Conservation (phyloP, 1,140 invertebrate species). For the Dendrolimus kikuchii region DNA sequence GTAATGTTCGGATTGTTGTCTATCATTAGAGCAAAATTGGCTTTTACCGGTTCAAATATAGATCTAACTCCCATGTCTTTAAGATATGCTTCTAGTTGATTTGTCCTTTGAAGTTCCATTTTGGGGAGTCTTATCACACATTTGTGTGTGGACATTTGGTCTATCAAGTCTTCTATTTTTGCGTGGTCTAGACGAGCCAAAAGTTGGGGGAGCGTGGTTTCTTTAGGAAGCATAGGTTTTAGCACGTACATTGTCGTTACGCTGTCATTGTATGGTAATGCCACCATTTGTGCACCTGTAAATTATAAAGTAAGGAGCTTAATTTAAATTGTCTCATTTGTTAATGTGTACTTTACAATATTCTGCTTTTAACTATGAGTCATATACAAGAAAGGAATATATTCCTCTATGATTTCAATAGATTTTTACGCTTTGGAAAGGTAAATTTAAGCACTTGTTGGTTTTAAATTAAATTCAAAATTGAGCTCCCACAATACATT, state of each 20-base stretch:
- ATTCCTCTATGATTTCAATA: too few species aligned
- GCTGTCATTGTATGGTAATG: constrained; percentile 82
- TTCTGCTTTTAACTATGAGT: too few species aligned
- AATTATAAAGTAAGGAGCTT: constrained; percentile 3
- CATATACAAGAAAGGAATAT: too few species aligned
- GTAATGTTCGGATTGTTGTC: too few species aligned
- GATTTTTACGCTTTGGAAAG: too few species aligned
- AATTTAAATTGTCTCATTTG: too few species aligned
- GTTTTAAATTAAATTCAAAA: too few species aligned
- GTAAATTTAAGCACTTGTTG: too few species aligned
- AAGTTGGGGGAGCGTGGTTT: constrained; percentile 64
- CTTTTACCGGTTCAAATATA: constrained; percentile 72
- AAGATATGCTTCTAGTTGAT: constrained; percentile 72
- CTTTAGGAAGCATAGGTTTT: constrained; percentile 74
- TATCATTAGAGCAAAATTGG: too few species aligned
- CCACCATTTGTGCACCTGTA: constrained; percentile 76
- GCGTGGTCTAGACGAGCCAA: constrained; percentile 69
- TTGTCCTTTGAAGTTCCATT: constrained; percentile 77
- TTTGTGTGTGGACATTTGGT: constrained; percentile 54
- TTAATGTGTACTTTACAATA: too few species aligned
- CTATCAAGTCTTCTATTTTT: constrained; percentile 71
- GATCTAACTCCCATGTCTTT: constrained; percentile 75
- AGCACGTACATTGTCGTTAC: constrained; percentile 80
- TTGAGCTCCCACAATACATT: too few species aligned
- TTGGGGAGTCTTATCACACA: constrained; percentile 77